Conservation (phyloP, 2,888 invertebrate species). For the Diaperis boleti region DNA sequence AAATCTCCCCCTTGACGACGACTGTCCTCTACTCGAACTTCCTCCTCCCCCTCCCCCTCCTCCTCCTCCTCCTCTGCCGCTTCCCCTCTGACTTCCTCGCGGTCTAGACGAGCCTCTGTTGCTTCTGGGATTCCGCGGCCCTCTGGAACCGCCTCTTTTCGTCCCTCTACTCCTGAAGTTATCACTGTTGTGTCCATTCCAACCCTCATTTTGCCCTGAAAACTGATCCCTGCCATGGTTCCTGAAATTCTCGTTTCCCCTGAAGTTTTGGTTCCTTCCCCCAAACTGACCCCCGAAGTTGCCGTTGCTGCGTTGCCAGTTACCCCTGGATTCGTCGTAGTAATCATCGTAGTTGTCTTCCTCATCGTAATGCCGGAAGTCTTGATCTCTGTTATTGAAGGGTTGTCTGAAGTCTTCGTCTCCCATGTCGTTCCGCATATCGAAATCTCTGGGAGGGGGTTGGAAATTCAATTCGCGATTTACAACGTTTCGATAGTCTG, state of each 20-base stretch:
- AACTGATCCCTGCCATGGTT: constrained; percentile 22
- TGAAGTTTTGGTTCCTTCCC: constrained; percentile 33
- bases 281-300: constrained; percentile 35
- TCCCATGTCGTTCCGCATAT: constrained; percentile 53
- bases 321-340: constrained; percentile 61
- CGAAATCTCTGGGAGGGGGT: constrained; percentile 56
- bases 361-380: constrained; percentile 50
- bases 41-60: constrained; percentile 44
- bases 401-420: constrained; percentile 58
- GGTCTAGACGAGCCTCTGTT: constrained; percentile 19
- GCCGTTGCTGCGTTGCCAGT: constrained; percentile 61
- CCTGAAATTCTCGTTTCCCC: constrained; percentile 26
- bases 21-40: constrained; percentile 25
- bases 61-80: constrained; percentile 43
- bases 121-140: constrained; percentile 32
- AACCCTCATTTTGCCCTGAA: constrained; percentile 42
- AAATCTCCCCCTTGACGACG: constrained; percentile 36
- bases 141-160: constrained; percentile 32
- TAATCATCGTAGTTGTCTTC: constrained; percentile 65
- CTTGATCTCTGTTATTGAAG: constrained; percentile 40
- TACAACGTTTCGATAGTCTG: constrained; percentile 51
- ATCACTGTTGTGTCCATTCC: constrained; percentile 35
- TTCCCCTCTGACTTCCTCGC: constrained; percentile 35
- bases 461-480: constrained; percentile 51
- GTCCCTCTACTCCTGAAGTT: constrained; percentile 29